Conservation (phyloP, 1,140 invertebrate genomes). For the Zaprionus africanus region DNA sequence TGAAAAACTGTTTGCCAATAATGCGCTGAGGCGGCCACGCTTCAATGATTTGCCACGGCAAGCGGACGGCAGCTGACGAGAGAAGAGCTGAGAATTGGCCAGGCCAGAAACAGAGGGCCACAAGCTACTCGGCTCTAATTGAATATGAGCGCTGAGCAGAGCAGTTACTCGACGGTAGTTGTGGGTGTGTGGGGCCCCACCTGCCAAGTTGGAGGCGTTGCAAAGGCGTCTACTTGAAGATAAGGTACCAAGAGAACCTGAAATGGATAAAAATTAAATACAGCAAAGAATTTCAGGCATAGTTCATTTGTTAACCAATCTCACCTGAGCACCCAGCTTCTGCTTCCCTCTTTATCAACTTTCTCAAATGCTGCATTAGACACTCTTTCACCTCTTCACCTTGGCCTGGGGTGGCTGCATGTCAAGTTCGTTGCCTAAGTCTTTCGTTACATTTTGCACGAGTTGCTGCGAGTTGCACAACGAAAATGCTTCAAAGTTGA, state of each 20-base stretch:
- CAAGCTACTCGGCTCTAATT: constrained; percentile 25
- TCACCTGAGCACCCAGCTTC: neutral
- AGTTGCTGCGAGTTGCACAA: constrained; percentile 42
- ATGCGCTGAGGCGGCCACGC: constrained; percentile 67
- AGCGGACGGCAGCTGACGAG: constrained; percentile 11
- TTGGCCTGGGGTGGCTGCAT: constrained; percentile 11
- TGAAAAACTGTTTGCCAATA: constrained; percentile 69
- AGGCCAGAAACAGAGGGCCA: constrained; percentile 10
- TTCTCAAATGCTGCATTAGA: neutral
- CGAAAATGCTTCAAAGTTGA: constrained; percentile 46
- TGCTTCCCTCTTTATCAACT: neutral
- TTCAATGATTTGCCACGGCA: constrained; percentile 71
- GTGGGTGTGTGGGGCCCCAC: constrained; percentile 8
- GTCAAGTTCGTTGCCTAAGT: constrained; percentile 77
- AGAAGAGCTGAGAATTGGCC: constrained; percentile 36
- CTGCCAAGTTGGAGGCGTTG: neutral
- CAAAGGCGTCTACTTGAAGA: neutral
- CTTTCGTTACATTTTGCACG: constrained; percentile 60
- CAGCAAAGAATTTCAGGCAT: too few relatives aligned
- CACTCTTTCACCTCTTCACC: constrained; percentile 15
- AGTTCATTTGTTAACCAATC: too few relatives aligned
- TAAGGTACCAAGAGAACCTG: neutral
- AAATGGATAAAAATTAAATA: neutral
- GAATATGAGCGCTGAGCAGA: constrained; percentile 10
- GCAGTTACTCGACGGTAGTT: constrained; percentile 3